Conservation (phyloP, 2,888 invertebrate genomes). For the Ferdinandea cuprea region DNA sequence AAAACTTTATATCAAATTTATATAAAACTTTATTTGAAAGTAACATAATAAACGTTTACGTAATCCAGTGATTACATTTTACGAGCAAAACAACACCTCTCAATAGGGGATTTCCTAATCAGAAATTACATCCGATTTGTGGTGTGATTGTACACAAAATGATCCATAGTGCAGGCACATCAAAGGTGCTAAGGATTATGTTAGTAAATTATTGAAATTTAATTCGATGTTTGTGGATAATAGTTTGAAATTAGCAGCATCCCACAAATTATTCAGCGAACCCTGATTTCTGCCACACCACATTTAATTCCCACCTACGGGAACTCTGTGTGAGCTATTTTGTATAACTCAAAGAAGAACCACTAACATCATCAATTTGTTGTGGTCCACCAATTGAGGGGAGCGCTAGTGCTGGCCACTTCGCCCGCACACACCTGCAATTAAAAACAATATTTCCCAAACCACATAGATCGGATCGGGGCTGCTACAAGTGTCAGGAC, state of each 20-base stretch:
- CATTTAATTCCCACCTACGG: conserved; percentile 15
- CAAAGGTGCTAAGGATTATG: neutral
- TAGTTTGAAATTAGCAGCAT: conserved; percentile 17
- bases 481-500: conserved; percentile 36
- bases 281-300: neutral
- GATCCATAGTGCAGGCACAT: no score
- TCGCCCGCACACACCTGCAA: conserved; percentile 9
- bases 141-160: no score
- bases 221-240: neutral
- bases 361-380: conserved; percentile 67
- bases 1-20: no score
- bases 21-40: no score
- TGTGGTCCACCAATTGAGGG: conserved; percentile 26
- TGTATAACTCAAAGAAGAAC: conserved; percentile 47
- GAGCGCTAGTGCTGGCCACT: neutral
- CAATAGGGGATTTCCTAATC: no score
- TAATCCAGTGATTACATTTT: no score
- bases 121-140: neutral
- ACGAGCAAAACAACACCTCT: no score
- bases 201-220: neutral
- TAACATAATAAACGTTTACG: no score
- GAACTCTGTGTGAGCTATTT: conserved; percentile 6
- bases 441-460: conserved; percentile 55
- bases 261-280: neutral
- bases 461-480: conserved; percentile 35